Base-by-base conservation (phyloP, 2,888 invertebrate genomes). In the Glyphotaelius pellucidus region DNA sequence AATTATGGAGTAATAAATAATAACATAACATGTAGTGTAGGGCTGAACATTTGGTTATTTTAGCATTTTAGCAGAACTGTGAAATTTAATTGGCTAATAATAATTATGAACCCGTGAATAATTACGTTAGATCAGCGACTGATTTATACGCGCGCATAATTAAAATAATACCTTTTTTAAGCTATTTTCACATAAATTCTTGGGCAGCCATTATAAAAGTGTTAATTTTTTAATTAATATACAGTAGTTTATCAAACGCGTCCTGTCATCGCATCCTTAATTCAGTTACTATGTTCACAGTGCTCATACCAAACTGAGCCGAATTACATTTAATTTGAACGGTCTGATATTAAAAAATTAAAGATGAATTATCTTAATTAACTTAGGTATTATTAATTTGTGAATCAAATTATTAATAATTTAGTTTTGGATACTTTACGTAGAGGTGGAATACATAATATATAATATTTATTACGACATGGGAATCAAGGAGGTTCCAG, bases 211-310 rank as follows among this genome's bases (percentile, higher is more conserved):
- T 85, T 85, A 85, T 25, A 32, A 38, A 32, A 67, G 87, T 67
- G 87, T 67, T 90, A 90, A 90, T 90, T 90, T 90, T 90, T 90
- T 81, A 90, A 90, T 90, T 90, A 83, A 90, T 90, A 90, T 90
- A 87, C 87, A 67, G 89, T 31, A 88, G 38, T 83, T 90, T 80
- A 38, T 38, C 31, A 89, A 80, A 32, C 42, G 52, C 31, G 38
- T 90, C 90, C 42, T 90, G 90, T 90, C 90, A 90, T 90, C 90
- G 90, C 80, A 42, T 83, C 87, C 87, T 67, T 87, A 67, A 87
- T 67, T 87, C 67, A 31, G 52, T 87, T 67, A 87, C 47, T n/a
- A 4, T 19, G 85, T 15, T 42, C 14, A 9, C 38, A 85, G 25
- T 9, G 85, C n/a, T 42, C 42, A 42, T 11, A 86, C 0, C 47